Evolutionary conservation across 2,797 vertebrate genomes (phyloP), one percentile per base, ranked within the genome.

Genomic region (Esox lucius): DNA sequence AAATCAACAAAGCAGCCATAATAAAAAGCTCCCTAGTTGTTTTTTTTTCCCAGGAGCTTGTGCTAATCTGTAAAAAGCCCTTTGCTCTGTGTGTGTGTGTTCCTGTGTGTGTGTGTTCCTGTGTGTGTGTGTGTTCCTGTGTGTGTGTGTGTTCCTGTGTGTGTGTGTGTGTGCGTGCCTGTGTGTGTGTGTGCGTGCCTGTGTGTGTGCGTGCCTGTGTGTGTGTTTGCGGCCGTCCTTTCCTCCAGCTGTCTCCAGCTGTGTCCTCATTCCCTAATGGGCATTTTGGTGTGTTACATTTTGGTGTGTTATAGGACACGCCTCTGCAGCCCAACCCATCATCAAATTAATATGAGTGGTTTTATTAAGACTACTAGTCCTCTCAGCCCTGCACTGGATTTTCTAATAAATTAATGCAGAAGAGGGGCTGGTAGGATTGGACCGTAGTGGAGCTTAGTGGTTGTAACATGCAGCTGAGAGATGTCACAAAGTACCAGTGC

Each of bases 191-290:
- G 48, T 7, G 39, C 1, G 19, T 39, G 35, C 42, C 39, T 56
- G 19, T n/a, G 53, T 56, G 7, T 22, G 53, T 51, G 49, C 15
- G 16, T 48, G 46, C 48, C 46, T 51, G 53, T 22, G 19, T 53
- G 51, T 19, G 51, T 53, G 51, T 53, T 48, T 7, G 39, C 1
- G 19, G n/a, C n/a, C 56, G 9, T 64, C 26, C 3, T 28, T 12
- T 64, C 61, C 61, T 19, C 51, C 53, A 17, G 5, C 53, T 1
- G 13, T 31, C 22, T 65, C 26, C 62, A 65, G 62, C 62, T 65
- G 62, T 31, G 62, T 31, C 62, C 62, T 65, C 62, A 65, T 65
- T 65, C 26, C 62, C 62, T 65, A 65, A 65, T 62, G 59, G 59
- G 59, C n/a, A 24, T 12, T 13, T 26, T 3, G 3, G 13, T 65